Conservation (phyloP, 2,888 invertebrate genomes). For the Athripsodes cinereus region DNA sequence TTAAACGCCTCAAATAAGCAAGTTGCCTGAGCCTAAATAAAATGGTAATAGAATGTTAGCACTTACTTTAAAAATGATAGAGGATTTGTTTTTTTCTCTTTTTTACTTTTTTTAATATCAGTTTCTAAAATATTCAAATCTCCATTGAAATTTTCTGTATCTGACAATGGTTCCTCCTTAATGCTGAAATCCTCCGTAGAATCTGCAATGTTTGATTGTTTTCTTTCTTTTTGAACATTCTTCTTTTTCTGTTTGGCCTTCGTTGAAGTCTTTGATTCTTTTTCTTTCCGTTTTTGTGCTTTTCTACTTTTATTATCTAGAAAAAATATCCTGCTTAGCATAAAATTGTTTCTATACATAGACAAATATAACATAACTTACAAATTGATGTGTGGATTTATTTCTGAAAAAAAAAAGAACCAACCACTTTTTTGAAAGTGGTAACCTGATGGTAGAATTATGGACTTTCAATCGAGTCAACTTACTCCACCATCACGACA, state of each 20-base stretch:
- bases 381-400: too few relatives aligned
- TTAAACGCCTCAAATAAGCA: too few relatives aligned
- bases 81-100: conserved; percentile 12
- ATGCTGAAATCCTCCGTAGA: conserved; percentile 9
- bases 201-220: neutral
- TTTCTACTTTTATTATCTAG: conserved; percentile 18
- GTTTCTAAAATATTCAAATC: conserved; percentile 1
- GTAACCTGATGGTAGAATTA: too few relatives aligned
- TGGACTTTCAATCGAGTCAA: too few relatives aligned
- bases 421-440: too few relatives aligned
- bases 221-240: conserved; percentile 15
- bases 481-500: too few relatives aligned
- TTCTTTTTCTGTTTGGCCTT: conserved; percentile 24
- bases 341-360: too few relatives aligned
- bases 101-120: conserved; percentile 16
- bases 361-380: too few relatives aligned
- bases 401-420: too few relatives aligned
- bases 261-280: conserved; percentile 19
- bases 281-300: conserved; percentile 17
- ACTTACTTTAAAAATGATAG: conserved; percentile 17
- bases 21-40: too few relatives aligned
- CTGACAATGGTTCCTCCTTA: conserved; percentile 22
- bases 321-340: too few relatives aligned
- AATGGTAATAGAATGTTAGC: neutral
- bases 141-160: conserved; percentile 18